Evolutionary conservation across 1,140 invertebrate species (phyloP), one percentile per base, ranked within the genome.

Genomic region (Lepidurus couesii): DNA sequence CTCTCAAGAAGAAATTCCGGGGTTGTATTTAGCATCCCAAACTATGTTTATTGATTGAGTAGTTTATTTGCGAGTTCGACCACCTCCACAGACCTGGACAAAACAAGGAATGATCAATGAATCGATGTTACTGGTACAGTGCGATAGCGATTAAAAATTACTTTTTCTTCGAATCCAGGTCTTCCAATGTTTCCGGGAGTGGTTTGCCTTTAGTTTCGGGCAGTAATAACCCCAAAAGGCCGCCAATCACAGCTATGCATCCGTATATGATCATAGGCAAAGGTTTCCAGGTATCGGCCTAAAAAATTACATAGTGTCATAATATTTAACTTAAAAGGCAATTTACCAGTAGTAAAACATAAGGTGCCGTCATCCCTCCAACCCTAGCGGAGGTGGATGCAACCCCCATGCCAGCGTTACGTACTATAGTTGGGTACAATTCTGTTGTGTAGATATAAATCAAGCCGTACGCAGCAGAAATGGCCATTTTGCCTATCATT

Each of bases 401-500:
- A 16, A 74, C 47, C 11, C 78, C 78, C 26, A 80, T 73, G 5
- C 53, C 80, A 47, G 73, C 73, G 42, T 44, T 77, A 26, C 80
- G 43, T 45, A 76, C 80, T 7, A 75, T 8, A 0, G 80, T 80
- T 5, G 80, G 80, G 21, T 77, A 80, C 34, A 80, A 42, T 65
- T 80, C 80, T 24, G 78, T 10, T 9, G 80, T 79, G 47, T 80
- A 80, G 0, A 45, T 53, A 79, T 86, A 87, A 13, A 85, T 81
- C 1, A 85, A 81, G 75, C 83, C 83, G 79, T 85, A 87, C 1
- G 84, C 81, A 10, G 83, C 84, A 7, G 84, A 84, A 75, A 86
- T 83, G 77, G 82, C 84, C 80, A 86, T 85, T 79, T 86, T 86
- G 16, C 86, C 86, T 42, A 84, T 74, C 34, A 87, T 84, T 83